These are phyloP conservation scores for Cavia porcellus DNA, from an alignment of 2,113 vertebrate species.

Conservation along the genomic window DNA sequence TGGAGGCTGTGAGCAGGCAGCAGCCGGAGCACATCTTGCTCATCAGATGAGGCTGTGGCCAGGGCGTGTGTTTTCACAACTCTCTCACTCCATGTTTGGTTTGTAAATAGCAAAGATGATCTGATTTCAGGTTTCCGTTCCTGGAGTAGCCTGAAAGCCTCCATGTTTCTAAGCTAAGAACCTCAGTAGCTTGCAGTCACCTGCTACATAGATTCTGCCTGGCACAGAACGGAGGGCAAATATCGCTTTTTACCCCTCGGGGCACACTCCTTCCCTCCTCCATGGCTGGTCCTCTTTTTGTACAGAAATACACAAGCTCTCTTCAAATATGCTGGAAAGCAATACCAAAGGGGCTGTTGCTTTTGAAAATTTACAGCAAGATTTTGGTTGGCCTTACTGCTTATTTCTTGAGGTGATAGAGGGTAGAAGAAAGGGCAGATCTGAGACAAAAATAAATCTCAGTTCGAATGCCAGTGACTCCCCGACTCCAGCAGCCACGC, in stretches of 20 bases:
- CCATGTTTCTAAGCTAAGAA: neutral
- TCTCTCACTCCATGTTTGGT: neutral
- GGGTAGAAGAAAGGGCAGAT: neutral
- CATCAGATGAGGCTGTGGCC: rapidly evolving
- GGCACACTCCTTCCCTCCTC: neutral
- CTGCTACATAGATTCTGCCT: neutral
- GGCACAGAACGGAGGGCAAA: neutral
- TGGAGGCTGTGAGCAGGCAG: too few relatives aligned
- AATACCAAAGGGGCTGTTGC: neutral
- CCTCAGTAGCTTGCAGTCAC: too few relatives aligned
- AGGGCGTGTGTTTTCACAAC: rapidly evolving
- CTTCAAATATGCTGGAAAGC: neutral
- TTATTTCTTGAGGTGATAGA: neutral
- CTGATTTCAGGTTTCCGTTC: neutral
- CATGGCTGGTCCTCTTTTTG: neutral
- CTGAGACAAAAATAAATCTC: neutral
- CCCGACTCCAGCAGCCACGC: neutral
- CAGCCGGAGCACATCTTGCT: rapidly evolving
- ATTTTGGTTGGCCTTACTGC: neutral
- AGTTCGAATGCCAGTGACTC: rapidly evolving
- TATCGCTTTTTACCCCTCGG: neutral
- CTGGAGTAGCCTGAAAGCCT: neutral
- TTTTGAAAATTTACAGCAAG: neutral
- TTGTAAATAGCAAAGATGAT: neutral
- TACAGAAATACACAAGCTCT: neutral